These are phyloP conservation scores for Dermolepida albohirtum DNA, from an alignment of 2,888 invertebrate genomes.

Conservation along the genomic window DNA sequence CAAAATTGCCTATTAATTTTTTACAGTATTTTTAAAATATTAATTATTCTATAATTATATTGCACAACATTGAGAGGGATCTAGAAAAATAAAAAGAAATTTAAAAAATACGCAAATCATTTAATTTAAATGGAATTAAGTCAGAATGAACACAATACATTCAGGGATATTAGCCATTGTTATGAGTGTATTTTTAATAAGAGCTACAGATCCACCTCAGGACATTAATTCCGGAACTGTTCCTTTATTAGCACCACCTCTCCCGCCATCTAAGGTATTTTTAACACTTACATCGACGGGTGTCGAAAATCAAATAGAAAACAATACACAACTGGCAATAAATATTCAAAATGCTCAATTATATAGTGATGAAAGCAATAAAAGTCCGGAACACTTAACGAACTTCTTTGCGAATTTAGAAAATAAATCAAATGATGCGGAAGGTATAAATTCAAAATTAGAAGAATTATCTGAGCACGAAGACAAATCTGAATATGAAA, in stretches of 20 bases:
- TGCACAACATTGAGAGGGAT: neutral
- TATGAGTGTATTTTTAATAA: conserved; percentile 63
- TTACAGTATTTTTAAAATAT: conserved; percentile 12
- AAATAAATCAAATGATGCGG: conserved; percentile 12
- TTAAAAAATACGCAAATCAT: neutral
- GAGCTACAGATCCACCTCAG: conserved; percentile 63
- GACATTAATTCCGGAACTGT: conserved; percentile 53
- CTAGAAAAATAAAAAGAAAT: neutral
- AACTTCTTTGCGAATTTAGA: no score
- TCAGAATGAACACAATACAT: conserved; percentile 64
- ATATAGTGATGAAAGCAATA: neutral
- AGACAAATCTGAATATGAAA: conserved; percentile 59
- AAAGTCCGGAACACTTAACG: neutral
- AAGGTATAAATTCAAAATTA: conserved; percentile 18
- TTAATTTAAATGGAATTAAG: conserved; percentile 54
- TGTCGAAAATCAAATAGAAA: conserved; percentile 8
- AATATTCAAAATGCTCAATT: neutral
- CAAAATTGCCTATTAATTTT: conserved; percentile 18
- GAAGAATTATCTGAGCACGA: conserved; percentile 42
- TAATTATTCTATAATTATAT: neutral
- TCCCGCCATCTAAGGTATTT: conserved; percentile 6
- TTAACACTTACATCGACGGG: conserved; percentile 16
- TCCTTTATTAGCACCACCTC: conserved; percentile 44
- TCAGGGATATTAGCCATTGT: conserved; percentile 62
- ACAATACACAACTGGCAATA: neutral